Conservation (phyloP, 2,113 vertebrate species). For the Albula goreensis region DNA sequence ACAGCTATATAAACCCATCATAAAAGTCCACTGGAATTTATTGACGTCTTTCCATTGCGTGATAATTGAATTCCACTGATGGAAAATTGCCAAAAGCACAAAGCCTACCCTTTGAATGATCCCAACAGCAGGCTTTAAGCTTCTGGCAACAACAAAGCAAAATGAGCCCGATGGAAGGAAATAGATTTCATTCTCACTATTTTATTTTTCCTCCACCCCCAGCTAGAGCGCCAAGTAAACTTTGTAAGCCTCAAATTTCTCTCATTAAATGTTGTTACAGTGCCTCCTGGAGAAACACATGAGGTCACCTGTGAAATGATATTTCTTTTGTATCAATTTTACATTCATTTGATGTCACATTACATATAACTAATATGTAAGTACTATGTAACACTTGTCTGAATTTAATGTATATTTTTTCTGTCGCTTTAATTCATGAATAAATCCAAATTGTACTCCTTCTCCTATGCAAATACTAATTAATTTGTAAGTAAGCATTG, state of each 20-base stretch:
- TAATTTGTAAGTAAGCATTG: too few species aligned
- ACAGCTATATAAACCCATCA: slow-evolving; percentile 11
- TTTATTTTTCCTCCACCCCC: not conserved
- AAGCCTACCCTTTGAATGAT: slow-evolving; percentile 3
- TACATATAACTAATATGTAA: not conserved
- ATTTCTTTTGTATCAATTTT: not conserved
- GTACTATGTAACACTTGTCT: not conserved
- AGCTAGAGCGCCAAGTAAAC: not conserved
- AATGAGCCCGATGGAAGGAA: not conserved
- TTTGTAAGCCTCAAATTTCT: not conserved
- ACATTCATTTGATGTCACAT: not conserved
- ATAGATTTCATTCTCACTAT: not conserved
- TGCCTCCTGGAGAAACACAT: not conserved
- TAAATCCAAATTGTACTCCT: too few species aligned
- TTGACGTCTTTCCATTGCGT: not conserved
- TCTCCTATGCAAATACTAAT: too few species aligned
- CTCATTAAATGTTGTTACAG: not conserved
- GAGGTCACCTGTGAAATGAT: not conserved
- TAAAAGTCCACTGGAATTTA: slow-evolving; percentile 7
- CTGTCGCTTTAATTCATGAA: too few species aligned
- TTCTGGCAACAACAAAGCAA: not conserved
- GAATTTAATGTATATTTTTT: not conserved
- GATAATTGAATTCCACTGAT: slow-evolving; percentile 4
- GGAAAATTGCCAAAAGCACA: slow-evolving; percentile 7
- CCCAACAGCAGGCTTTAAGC: not conserved